phyloP scores from a whole-genome alignment of 2,888 invertebrate species.

The Hirtodrosophila cameraria region DNA sequence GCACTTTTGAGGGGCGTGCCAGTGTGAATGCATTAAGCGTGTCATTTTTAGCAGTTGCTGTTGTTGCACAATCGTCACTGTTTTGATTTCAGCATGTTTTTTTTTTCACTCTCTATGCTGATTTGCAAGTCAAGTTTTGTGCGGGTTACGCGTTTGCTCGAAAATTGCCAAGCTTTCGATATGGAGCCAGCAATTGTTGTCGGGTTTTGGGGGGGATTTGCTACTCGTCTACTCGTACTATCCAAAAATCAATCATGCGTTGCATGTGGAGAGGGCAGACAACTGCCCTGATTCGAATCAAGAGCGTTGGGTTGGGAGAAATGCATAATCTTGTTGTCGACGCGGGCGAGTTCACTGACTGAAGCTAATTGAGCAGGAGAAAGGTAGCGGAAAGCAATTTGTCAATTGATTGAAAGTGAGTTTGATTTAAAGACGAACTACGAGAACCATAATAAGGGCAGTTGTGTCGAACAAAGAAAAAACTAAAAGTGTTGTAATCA shows the following conservation, averaged over 20 bases:
- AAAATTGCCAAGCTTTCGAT: conserved; percentile 22
- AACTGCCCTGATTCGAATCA: conserved; percentile 3
- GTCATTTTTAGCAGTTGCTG: conserved; percentile 66
- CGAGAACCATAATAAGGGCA: conserved; percentile 40
- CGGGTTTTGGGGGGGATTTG: conserved; percentile 7
- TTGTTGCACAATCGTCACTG: conserved; percentile 73
- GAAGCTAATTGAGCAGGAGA: conserved; percentile 68
- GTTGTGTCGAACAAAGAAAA: conserved; percentile 3
- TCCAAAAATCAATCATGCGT: conserved; percentile 59
- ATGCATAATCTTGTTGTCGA: conserved; percentile 63
- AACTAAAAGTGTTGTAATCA: neutral
- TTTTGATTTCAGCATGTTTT: conserved; percentile 65
- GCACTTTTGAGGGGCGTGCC: conserved; percentile 2
- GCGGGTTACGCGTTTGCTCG: conserved; percentile 71
- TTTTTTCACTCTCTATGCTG: conserved; percentile 14
- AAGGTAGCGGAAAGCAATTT: conserved; percentile 76
- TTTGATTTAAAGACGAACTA: conserved; percentile 61
- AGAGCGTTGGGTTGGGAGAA: conserved; percentile 15
- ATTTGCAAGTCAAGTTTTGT: conserved; percentile 50
- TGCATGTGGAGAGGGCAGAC: neutral
- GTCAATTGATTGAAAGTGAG: conserved; percentile 75
- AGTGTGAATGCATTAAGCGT: conserved; percentile 63
- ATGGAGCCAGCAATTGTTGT: conserved; percentile 21
- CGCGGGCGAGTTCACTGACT: conserved; percentile 63
- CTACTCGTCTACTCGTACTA: too few relatives aligned